phyloP scores from a whole-genome alignment of 1,140 invertebrate species.

The Sarcophaga bullata region DNA sequence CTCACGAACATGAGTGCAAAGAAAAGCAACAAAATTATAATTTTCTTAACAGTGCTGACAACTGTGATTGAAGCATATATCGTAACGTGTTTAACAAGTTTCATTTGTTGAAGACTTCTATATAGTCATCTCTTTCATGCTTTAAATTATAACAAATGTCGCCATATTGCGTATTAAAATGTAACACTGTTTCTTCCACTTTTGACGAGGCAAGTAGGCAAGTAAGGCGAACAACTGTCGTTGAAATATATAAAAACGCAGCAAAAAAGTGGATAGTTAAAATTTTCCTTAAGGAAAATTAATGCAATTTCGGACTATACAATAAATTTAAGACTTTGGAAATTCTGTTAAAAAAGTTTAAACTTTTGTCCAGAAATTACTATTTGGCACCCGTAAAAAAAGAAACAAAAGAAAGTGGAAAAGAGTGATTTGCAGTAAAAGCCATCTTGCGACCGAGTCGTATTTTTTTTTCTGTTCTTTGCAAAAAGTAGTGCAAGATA shows the following conservation, averaged over 20 bases:
- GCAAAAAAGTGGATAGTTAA: background rate
- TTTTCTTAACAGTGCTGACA: background rate
- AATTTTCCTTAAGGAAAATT: background rate
- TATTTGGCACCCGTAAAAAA: background rate
- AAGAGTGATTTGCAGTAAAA: background rate
- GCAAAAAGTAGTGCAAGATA: background rate
- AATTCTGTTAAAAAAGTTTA: background rate
- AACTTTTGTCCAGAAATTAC: background rate
- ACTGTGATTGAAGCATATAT: background rate
- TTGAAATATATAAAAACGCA: background rate
- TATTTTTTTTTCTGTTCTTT: background rate
- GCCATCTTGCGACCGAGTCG: slow-evolving; percentile 12
- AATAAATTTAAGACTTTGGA: background rate
- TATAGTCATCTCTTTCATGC: background rate
- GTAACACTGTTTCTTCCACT: slow-evolving; percentile 23
- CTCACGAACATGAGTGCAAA: background rate
- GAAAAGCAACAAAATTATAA: slow-evolving; percentile 12
- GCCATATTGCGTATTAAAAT: slow-evolving; percentile 26
- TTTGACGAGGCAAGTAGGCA: slow-evolving; percentile 25
- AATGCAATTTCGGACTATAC: background rate
- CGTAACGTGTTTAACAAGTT: background rate
- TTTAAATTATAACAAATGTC: background rate
- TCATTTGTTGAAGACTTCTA: background rate
- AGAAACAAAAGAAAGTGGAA: slow-evolving; percentile 14
- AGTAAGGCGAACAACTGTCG: slow-evolving; percentile 23